Evolutionary conservation across 2,113 vertebrate genomes (phyloP).

Genomic region (Gyps fulvus): DNA sequence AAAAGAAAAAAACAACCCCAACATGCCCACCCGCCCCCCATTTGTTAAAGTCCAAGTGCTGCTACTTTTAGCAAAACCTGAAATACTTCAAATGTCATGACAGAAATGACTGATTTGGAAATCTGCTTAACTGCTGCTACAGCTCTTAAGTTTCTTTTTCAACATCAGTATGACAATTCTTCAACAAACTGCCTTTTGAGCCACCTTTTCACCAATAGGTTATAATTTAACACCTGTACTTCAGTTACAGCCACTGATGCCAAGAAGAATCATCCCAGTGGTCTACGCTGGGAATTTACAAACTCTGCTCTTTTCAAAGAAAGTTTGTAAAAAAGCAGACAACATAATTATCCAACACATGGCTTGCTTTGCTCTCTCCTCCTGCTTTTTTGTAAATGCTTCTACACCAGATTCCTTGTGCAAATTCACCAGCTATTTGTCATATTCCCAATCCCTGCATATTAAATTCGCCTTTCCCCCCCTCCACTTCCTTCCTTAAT

Average conservation of each 20-base stretch:
- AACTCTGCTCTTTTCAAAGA: background rate
- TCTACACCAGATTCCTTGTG: background rate
- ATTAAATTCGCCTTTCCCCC: background rate
- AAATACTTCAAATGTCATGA: background rate
- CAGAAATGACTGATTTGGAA: background rate
- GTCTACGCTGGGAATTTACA: background rate
- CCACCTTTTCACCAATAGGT: fast-evolving
- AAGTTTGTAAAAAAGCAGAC: background rate
- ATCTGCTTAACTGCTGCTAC: background rate
- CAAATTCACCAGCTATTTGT: background rate
- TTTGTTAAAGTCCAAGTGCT: background rate
- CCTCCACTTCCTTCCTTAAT: background rate
- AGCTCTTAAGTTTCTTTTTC: background rate
- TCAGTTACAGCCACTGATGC: background rate
- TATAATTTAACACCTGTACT: background rate
- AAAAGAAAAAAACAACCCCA: background rate
- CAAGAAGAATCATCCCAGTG: background rate
- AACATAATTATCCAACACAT: background rate
- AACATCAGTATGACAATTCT: background rate
- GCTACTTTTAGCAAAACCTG: background rate
- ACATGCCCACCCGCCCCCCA: too few relatives aligned
- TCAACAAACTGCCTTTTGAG: background rate
- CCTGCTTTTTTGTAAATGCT: background rate
- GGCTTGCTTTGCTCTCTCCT: background rate
- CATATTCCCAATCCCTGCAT: background rate